These are phyloP conservation scores for Myrmecophaga tridactyla DNA, from an alignment of 2,113 vertebrate genomes.

Conservation along the genomic window DNA sequence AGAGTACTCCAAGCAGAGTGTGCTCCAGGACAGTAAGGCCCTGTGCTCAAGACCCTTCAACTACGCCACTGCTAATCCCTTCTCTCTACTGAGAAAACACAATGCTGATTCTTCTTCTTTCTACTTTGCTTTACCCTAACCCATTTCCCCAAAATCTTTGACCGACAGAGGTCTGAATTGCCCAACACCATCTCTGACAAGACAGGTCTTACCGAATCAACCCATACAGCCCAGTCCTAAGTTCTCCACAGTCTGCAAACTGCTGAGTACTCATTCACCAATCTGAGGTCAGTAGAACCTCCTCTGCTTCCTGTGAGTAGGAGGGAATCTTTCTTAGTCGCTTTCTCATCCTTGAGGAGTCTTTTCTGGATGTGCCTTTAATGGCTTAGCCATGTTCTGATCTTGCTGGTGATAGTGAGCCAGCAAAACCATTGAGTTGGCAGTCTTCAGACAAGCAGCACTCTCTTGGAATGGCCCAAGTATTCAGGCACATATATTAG, in stretches of 20 bases:
- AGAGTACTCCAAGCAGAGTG: background rate
- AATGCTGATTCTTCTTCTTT: background rate
- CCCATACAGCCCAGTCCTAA: accelerated
- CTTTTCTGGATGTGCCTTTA: background rate
- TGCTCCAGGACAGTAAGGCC: no score
- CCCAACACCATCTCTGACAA: background rate
- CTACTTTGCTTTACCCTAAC: background rate
- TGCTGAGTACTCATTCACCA: background rate
- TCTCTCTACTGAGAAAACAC: background rate
- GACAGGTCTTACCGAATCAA: background rate
- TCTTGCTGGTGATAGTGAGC: background rate
- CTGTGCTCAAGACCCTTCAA: no score
- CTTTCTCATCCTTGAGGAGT: background rate
- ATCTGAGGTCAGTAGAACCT: background rate
- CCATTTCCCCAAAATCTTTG: background rate
- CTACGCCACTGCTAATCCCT: background rate
- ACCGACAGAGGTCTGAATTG: background rate
- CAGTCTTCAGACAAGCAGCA: no score
- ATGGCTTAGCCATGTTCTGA: background rate
- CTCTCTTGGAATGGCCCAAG: background rate
- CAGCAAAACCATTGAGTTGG: background rate
- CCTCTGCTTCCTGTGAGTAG: background rate
- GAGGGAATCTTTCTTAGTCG: background rate
- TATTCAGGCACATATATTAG: background rate
- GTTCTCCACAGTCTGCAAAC: no score